Evolutionary conservation across 53 echinoderm and acorn worm species (phyloP).

Genomic region (Paracentrotus lividus): DNA sequence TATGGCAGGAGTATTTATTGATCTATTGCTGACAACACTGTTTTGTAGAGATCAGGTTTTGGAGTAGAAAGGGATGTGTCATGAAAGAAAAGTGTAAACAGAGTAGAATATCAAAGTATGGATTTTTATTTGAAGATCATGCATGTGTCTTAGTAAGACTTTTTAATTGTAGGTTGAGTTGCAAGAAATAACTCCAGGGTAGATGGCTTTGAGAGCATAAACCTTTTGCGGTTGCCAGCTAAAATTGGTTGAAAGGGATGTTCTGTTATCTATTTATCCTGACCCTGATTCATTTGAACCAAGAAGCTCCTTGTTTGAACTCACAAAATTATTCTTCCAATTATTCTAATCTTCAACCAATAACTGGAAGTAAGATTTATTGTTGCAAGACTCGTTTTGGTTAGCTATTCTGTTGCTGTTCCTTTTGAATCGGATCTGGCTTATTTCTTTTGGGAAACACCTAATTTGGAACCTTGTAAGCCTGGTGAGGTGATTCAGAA

Average conservation of each 20-base stretch:
- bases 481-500: neutral
- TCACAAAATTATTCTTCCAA: neutral
- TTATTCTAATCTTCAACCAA: neutral
- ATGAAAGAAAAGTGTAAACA: neutral
- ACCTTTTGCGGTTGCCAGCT: neutral
- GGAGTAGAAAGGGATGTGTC: no score
- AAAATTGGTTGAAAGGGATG: neutral
- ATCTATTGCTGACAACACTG: neutral
- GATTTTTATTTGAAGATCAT: neutral
- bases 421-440: neutral
- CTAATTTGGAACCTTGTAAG: neutral
- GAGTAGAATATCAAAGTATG: neutral
- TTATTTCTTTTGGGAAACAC: constrained; percentile 11
- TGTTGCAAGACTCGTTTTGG: neutral
- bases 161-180: neutral
- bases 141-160: neutral
- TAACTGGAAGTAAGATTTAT: neutral
- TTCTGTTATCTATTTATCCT: neutral
- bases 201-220: neutral
- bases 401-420: neutral
- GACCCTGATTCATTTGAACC: neutral
- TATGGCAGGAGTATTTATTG: constrained; percentile 26
- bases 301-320: no score
- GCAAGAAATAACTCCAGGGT: neutral
- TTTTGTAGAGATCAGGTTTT: neutral